phyloP scores from a whole-genome alignment of 2,797 vertebrate species.

The Pseudocheirus occidentalis region DNA sequence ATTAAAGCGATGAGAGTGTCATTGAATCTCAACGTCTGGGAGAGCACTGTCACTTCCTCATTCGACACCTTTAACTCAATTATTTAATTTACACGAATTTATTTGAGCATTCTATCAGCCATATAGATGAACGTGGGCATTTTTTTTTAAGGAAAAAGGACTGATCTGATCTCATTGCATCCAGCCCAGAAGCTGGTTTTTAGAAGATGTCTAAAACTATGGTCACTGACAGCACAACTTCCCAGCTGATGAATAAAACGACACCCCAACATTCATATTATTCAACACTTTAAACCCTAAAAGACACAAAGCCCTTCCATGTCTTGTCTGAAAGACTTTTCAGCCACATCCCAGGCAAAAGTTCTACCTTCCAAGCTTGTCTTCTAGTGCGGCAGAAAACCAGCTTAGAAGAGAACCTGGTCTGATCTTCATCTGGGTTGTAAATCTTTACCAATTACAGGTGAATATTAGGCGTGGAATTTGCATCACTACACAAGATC shows the following conservation, averaged over 20 bases:
- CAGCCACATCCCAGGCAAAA: constrained; percentile 74
- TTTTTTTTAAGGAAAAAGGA: background rate
- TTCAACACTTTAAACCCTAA: constrained; percentile 54
- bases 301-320: constrained; percentile 61
- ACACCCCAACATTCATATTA: constrained; percentile 60
- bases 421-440: constrained; percentile 30
- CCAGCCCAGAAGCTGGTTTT: background rate
- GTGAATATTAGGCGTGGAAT: constrained; percentile 31
- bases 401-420: constrained; percentile 45
- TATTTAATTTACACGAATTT: background rate
- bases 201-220: background rate
- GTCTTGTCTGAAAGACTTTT: constrained; percentile 69
- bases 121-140: background rate
- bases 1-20: constrained; percentile 71
- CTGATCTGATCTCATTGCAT: background rate
- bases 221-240: background rate
- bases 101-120: background rate
- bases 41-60: background rate
- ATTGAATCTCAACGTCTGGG: background rate
- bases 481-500: constrained; percentile 16
- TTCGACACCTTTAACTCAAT: background rate
- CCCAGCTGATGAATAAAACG: constrained; percentile 30
- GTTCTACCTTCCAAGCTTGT: constrained; percentile 60
- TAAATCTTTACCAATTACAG: constrained; percentile 40
- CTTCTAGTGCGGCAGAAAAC: constrained; percentile 49